Evolutionary conservation across 2,888 invertebrate genomes (phyloP).

Genomic region (Seira sanloemensis): DNA sequence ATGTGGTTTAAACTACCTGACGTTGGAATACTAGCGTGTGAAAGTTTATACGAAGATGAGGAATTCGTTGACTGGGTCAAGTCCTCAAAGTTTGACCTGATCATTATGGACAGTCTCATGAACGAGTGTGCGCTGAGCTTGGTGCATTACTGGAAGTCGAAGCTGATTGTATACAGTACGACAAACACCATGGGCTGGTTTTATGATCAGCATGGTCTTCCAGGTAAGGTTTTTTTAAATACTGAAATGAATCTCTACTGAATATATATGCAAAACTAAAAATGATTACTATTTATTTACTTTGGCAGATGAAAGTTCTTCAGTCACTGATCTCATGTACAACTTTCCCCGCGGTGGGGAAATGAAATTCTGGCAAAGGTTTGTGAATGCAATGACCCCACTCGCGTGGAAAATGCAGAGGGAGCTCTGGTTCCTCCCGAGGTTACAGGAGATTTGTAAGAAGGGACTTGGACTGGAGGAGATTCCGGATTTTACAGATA

Average conservation of each 20-base stretch:
- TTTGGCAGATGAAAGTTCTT: slow-evolving; percentile 47
- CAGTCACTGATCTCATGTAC: slow-evolving; percentile 16
- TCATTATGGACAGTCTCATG: slow-evolving; percentile 60
- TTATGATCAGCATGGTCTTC: slow-evolving; percentile 55
- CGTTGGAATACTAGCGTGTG: slow-evolving; percentile 30
- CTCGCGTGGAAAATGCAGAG: slow-evolving; percentile 35
- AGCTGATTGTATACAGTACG: slow-evolving; percentile 51
- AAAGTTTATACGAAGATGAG: slow-evolving; percentile 25
- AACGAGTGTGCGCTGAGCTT: slow-evolving; percentile 66
- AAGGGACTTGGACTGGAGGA: slow-evolving; percentile 48
- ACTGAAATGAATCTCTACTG: neutral
- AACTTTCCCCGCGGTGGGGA: slow-evolving; percentile 4
- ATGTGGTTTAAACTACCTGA: slow-evolving; percentile 18
- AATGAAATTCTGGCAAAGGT: slow-evolving; percentile 44
- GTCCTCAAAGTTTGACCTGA: slow-evolving; percentile 60
- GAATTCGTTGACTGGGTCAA: slow-evolving; percentile 56
- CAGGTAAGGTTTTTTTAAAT: slow-evolving; percentile 35
- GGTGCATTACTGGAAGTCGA: slow-evolving; percentile 54
- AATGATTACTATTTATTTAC: neutral
- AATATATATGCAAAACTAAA: neutral
- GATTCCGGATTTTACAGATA: slow-evolving; percentile 56
- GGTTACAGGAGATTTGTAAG: slow-evolving; percentile 50
- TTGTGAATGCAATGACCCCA: slow-evolving; percentile 60
- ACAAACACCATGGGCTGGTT: slow-evolving; percentile 54
- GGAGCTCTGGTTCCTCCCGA: slow-evolving; percentile 49